Conservation (phyloP, 2,113 vertebrate species). For the Onychostoma macrolepis region DNA sequence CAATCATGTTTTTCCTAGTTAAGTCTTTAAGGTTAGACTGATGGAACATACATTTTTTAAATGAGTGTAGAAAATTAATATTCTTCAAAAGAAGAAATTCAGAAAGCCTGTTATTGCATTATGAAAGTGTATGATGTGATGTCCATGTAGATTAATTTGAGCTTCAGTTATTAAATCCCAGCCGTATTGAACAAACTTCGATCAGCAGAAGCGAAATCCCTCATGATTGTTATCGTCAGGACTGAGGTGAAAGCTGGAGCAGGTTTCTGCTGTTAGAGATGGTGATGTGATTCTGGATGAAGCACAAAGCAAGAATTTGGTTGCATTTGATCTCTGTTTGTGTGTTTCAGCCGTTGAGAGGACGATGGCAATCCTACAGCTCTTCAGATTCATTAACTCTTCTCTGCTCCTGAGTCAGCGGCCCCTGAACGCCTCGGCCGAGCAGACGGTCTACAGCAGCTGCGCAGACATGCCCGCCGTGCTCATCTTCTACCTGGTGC, state of each 20-base stretch:
- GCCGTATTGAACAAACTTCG: not conserved
- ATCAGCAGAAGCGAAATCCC: not conserved
- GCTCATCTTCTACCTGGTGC: slow-evolving; percentile 72
- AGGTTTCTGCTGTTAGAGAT: not conserved
- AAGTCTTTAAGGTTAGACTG: not conserved
- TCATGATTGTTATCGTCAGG: not conserved
- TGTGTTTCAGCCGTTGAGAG: not conserved
- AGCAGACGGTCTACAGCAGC: slow-evolving; percentile 59
- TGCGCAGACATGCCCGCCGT: slow-evolving; percentile 67
- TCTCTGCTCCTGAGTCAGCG: slow-evolving; percentile 59
- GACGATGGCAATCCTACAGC: slow-evolving; percentile 56
- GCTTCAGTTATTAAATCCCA: not conserved
- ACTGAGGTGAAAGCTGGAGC: not conserved
- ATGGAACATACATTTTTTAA: not conserved
- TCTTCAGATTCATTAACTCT: slow-evolving; percentile 55
- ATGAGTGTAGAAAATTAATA: not conserved
- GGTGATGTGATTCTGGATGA: not conserved
- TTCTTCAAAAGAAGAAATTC: not conserved
- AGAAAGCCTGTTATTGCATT: not conserved
- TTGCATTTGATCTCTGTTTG: not conserved
- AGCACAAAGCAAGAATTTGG: not conserved
- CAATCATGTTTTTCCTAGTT: not conserved
- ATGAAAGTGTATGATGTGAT: not conserved
- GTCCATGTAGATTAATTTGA: not conserved
- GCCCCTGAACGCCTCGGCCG: slow-evolving; percentile 55